Base-by-base conservation (phyloP, 2,888 invertebrate species). In the Ichneumoninae sp. region DNA sequence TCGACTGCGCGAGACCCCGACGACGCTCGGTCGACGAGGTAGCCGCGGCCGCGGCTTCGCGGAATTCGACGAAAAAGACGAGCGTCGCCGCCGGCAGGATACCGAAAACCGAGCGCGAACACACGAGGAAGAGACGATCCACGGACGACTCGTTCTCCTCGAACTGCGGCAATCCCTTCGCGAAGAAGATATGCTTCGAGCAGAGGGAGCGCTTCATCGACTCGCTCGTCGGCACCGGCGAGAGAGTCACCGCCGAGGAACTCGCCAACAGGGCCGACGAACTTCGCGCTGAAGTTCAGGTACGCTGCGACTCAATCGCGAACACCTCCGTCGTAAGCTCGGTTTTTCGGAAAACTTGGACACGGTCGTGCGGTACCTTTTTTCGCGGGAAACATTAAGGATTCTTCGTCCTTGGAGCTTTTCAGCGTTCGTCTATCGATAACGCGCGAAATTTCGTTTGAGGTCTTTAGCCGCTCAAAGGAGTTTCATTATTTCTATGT, bases 231-330 rank as follows among this genome's bases (percentile, higher is more conserved):
- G 92, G 93, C 30, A 83, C 77, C 79, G 89, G 89, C 81, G 92
- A 93, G n/a, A 91, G 91, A 86, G 88, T 91, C 77, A 91, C 89
- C 63, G 89, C 92, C 47, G 93, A 93, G 4, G 93, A 93, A 85
- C 89, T 93, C 8, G 91, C 92, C 8, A 88, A 87, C 3, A 91
- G 91, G 75, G 92, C 93, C 44, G 92, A 93, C 47, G 90, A 91
- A 81, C 88, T 93, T 22, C 91, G 92, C 19, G 89, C 90, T 1
- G 93, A 93, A 88, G 91, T 93, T 30, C 91, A 93, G 91, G 93
- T 93, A 68, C 70, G 70, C 60, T 16, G 10, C 26, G 40, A 10
- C 60, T 77, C 65, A 16, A 52, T 13, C 36, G n/a, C 3, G 40
- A 47, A 63, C 40, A 63, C 40, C 16, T 22, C 60, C 30, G 30